A percentile compares a stretch with the other conserved stretches of the same genome.
phyloP scores from a whole-genome alignment of 2,113 vertebrate genomes.

The Pollimyrus isidori region DNA sequence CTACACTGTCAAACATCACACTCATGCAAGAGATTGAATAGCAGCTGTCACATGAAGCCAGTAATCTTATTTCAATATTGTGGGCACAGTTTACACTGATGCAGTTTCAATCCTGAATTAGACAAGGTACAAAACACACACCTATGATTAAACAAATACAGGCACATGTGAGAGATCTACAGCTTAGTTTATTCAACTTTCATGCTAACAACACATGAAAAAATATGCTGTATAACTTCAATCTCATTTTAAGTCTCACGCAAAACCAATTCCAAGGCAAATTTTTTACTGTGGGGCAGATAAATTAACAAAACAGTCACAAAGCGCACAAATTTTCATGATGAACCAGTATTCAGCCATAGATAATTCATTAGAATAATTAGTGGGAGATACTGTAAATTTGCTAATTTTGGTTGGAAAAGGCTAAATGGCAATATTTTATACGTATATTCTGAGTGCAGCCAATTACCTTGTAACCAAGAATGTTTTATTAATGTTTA shows the following conservation, averaged over 20 bases:
- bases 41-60: neutral
- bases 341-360: neutral
- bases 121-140: neutral
- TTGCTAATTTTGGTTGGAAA: neutral
- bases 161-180: neutral
- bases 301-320: neutral
- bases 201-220: neutral
- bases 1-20: neutral
- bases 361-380: neutral
- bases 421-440: neutral
- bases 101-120: neutral
- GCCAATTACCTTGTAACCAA: neutral
- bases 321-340: neutral
- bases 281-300: neutral
- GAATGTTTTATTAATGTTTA: neutral
- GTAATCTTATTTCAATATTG: neutral
- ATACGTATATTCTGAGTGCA: neutral
- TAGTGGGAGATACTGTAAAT: neutral
- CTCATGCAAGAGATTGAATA: neutral
- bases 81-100: neutral
- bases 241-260: neutral
- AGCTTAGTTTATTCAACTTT: neutral
- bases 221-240: neutral
- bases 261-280: neutral
- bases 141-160: neutral